Base-by-base conservation (phyloP, 2,113 vertebrate genomes). In the Neodontobutis hainanensis region DNA sequence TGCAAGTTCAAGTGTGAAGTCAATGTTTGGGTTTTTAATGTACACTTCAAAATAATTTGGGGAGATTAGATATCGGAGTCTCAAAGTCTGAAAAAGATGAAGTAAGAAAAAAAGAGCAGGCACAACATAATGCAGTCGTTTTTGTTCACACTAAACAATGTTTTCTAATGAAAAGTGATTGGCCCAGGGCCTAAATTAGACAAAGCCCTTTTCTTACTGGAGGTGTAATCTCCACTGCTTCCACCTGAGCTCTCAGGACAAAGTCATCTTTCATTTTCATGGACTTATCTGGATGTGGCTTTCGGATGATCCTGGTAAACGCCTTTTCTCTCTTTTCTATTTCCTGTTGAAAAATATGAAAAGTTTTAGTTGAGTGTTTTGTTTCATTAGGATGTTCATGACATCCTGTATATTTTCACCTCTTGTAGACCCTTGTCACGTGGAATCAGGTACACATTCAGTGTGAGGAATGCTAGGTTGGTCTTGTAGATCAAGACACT, bases 401-500 rank as follows among this genome's bases (percentile, higher is more conserved):
- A 27, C 19, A 27, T 27, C 1, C 19, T 32, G 1, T 51, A 19
- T 51, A 19, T 3, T 32, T 8, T 62, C 2, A 83, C 81, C 81
- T 80, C 4, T 47, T 61, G 7, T 2, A 80, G 43, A 48, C 8
- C 70, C 59, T 16, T 57, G 66, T 83, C 76, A 10, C 0, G 8
- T 19, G 68, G 68, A 61, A 79, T 56, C 68, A 83, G 46, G 5
- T 73, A 83, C 5, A 76, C 73, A 36, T 76, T 62, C 0, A 78
- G 68, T 1, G 1, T 71, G 38, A 78, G 68, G 60, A 53, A 73
- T 2, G 56, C 0, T 1, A 6, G 60, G 57, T 70, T 38, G 47
- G 65, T 3, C 1, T 56, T 19, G 15, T 67, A 78, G 0, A 83
- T 73, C 4, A 79, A 60, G 14, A 75, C 27, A 0, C 59, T 50